A percentile compares a stretch with the other conserved stretches of the same genome.
phyloP scores from a whole-genome alignment of 2,797 vertebrate genomes.

The Sternarchorhynchus goeldii region DNA sequence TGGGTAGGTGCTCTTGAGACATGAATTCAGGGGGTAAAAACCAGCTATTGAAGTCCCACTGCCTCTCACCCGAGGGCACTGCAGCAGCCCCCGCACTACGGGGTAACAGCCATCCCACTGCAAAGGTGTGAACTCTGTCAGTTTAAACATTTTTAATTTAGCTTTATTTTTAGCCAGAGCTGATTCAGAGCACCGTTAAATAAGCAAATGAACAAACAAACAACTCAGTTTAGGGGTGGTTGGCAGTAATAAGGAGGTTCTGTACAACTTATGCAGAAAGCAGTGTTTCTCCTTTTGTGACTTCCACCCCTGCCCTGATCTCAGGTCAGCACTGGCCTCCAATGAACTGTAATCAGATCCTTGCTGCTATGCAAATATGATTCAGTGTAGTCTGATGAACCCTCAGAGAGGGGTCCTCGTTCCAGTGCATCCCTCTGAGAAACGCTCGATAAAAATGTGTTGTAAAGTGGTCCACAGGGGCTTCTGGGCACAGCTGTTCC shows the following conservation, averaged over 20 bases:
- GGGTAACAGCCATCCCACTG: no score
- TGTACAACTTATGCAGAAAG: no score
- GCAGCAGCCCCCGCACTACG: neutral
- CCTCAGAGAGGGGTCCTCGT: neutral
- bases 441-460: slow-evolving; percentile 8
- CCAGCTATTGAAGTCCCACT: slow-evolving; percentile 7
- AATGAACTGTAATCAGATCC: neutral
- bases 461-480: slow-evolving; percentile 12
- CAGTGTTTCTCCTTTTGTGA: no score
- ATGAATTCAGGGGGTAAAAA: slow-evolving; percentile 1
- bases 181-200: no score
- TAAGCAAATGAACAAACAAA: no score
- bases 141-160: no score
- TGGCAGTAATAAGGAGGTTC: no score
- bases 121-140: no score
- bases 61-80: no score
- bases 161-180: no score
- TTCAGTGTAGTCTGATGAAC: neutral
- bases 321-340: neutral
- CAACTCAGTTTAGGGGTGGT: no score
- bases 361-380: neutral
- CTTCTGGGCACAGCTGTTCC: slow-evolving; percentile 15
- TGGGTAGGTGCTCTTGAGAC: slow-evolving; percentile 28
- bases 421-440: neutral
- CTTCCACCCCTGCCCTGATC: neutral